These are phyloP conservation scores for Nyctalus aviator DNA, from an alignment of 2,797 vertebrate genomes.

Conservation along the genomic window DNA sequence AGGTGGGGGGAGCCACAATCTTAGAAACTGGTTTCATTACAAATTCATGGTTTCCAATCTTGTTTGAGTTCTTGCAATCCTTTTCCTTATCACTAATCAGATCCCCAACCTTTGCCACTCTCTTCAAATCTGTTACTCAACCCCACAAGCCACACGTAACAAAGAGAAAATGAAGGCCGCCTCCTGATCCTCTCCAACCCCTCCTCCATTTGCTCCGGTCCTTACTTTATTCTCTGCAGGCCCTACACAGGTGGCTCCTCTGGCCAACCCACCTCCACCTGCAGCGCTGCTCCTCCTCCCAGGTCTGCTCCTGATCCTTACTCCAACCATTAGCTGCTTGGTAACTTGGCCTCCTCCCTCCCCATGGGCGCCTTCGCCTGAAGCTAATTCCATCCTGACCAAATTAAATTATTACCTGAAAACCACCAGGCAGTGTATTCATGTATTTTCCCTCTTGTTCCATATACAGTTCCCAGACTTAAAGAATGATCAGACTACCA, in stretches of 20 bases:
- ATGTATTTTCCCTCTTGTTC: neutral
- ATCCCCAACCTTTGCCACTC: neutral
- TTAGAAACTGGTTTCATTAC: neutral
- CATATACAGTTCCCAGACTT: slow-evolving; percentile 18
- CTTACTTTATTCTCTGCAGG: neutral
- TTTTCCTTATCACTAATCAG: neutral
- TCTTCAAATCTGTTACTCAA: neutral
- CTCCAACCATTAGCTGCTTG: neutral
- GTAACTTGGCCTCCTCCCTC: neutral
- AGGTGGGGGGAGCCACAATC: neutral
- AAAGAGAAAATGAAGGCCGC: neutral
- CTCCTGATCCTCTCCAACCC: neutral
- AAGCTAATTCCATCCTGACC: neutral
- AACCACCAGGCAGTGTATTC: neutral
- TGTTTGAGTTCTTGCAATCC: neutral
- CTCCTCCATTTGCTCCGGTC: neutral
- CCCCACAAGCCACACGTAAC: neutral
- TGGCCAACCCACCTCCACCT: rapidly evolving
- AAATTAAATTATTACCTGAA: neutral
- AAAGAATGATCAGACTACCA: neutral
- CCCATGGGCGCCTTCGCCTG: neutral
- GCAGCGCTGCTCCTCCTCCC: neutral
- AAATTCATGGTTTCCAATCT: neutral
- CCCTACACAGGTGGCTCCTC: neutral
- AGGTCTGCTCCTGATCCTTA: neutral